These are phyloP conservation scores for Acanthosoma haemorrhoidale DNA, from an alignment of 2,888 invertebrate genomes.

Conservation along the genomic window DNA sequence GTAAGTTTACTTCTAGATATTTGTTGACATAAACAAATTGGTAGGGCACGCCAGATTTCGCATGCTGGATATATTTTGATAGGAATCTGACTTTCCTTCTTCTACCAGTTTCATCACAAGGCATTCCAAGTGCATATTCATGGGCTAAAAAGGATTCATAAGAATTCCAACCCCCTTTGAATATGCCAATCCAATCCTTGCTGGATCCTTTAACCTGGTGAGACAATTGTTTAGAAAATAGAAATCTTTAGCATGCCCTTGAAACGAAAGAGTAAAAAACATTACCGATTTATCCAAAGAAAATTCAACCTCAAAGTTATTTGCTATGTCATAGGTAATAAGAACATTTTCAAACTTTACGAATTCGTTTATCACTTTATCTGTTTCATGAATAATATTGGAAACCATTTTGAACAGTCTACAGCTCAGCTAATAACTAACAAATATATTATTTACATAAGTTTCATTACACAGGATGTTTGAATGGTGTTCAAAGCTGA, in stretches of 20 bases:
- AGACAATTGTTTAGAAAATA: background rate
- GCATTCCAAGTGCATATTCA: slow-evolving; percentile 32
- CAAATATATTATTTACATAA: no score
- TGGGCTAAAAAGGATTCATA: slow-evolving; percentile 33
- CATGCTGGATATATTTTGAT: slow-evolving; percentile 21
- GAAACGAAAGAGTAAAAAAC: background rate
- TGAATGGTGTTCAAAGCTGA: no score
- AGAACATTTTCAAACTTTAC: slow-evolving; percentile 33
- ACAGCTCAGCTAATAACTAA: background rate
- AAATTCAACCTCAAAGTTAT: slow-evolving; percentile 33
- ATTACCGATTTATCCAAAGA: slow-evolving; percentile 13
- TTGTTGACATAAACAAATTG: slow-evolving; percentile 36
- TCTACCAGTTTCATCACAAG: slow-evolving; percentile 27
- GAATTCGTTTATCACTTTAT: slow-evolving; percentile 28
- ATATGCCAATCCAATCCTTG: slow-evolving; percentile 36
- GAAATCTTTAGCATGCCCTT: background rate
- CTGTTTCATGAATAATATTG: background rate
- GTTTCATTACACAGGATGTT: no score
- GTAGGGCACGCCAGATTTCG: slow-evolving; percentile 25
- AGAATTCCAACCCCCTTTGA: slow-evolving; percentile 30
- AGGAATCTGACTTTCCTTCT: slow-evolving; percentile 29
- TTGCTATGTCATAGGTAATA: slow-evolving; percentile 20
- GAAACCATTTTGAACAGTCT: background rate
- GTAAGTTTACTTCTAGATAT: slow-evolving; percentile 30
- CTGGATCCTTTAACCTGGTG: slow-evolving; percentile 31